A percentile compares a stretch with the other conserved stretches of the same genome.
phyloP scores from a whole-genome alignment of 2,888 invertebrate genomes.

The Pachydiplax longipennis region DNA sequence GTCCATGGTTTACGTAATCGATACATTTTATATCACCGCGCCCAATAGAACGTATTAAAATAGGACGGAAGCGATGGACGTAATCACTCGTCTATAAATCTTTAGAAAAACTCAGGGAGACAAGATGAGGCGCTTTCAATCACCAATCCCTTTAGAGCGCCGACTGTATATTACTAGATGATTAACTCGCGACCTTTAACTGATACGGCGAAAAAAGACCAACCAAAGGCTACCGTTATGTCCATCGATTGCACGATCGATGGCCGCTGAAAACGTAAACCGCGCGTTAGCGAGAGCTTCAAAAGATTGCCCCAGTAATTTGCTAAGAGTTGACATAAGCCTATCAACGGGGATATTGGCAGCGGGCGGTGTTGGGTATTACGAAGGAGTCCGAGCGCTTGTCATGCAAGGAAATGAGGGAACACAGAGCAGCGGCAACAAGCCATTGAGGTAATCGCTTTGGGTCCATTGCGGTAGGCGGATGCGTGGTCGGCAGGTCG shows the following conservation, averaged over 20 bases:
- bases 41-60: too few relatives aligned
- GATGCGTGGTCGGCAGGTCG: not conserved
- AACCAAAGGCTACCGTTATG: not conserved
- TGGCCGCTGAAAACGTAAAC: not conserved
- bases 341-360: not conserved
- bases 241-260: not conserved
- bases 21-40: too few relatives aligned
- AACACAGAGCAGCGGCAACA: not conserved
- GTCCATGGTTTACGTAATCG: too few relatives aligned
- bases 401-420: not conserved
- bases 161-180: not conserved
- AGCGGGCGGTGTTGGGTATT: not conserved
- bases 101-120: too few relatives aligned
- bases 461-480: not conserved
- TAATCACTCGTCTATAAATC: too few relatives aligned
- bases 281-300: not conserved
- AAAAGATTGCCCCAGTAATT: not conserved
- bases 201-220: not conserved
- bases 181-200: not conserved
- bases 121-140: too few relatives aligned
- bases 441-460: not conserved
- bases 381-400: not conserved
- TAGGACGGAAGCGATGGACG: too few relatives aligned
- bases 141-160: too few relatives aligned
- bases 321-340: not conserved